A percentile compares a stretch with the other conserved stretches of the same genome.
These are phyloP conservation scores for Philereme vetulata DNA, from an alignment of 2,888 invertebrate species.

Conservation along the genomic window DNA sequence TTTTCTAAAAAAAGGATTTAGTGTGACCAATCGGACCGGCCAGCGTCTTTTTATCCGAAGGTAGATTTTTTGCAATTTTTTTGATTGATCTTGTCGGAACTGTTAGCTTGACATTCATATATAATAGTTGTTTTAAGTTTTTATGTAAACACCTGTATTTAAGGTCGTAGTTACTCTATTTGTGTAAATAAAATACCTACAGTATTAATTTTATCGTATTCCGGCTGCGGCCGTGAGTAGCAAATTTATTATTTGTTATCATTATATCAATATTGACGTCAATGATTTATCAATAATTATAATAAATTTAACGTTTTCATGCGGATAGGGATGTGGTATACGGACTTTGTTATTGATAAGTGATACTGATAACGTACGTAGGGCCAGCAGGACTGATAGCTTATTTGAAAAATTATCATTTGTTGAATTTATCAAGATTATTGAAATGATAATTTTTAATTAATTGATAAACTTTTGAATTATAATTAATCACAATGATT, in stretches of 20 bases:
- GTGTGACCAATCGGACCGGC: constrained; percentile 58
- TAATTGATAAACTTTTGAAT: too few species aligned
- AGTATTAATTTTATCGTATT: constrained; percentile 19
- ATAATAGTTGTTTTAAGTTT: constrained; percentile 27
- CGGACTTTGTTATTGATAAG: constrained; percentile 3
- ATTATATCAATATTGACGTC: constrained; percentile 38
- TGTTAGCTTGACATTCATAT: constrained; percentile 11
- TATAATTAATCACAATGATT: too few species aligned
- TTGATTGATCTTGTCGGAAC: constrained; percentile 34
- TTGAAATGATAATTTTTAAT: too few species aligned
- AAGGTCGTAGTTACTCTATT: constrained; percentile 30
- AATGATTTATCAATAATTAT: constrained; percentile 40
- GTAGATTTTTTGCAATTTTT: constrained; percentile 45
- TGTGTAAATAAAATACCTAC: constrained; percentile 12
- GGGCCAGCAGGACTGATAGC: too few species aligned
- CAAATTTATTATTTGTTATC: constrained; percentile 32
- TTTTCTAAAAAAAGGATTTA: constrained; percentile 51
- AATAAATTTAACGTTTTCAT: constrained; percentile 21
- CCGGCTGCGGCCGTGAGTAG: constrained; percentile 32
- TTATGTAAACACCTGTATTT: constrained; percentile 36
- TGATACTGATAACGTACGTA: too few species aligned
- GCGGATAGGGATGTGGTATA: constrained; percentile 28
- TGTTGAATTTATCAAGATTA: too few species aligned
- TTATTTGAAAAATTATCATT: too few species aligned
- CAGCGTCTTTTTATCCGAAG: constrained; percentile 57